Evolutionary conservation across 2,888 invertebrate genomes (phyloP).

Genomic region (Polydrusus pterygomalis): DNA sequence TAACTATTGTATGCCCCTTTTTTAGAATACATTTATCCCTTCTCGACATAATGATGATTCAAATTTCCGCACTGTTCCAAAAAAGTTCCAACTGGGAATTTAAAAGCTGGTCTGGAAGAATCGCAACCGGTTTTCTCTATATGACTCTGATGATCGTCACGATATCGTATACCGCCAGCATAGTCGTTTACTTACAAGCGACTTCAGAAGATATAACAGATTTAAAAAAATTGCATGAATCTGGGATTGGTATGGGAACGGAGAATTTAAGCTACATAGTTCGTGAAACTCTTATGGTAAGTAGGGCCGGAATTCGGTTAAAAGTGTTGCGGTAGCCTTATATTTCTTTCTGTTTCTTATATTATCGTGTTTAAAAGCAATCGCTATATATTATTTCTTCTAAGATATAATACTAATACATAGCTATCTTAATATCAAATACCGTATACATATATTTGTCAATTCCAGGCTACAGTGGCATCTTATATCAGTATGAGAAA

Average conservation of each 20-base stretch:
- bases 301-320: neutral
- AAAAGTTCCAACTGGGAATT: constrained; percentile 24
- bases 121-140: constrained; percentile 27
- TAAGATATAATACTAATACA: too few relatives aligned
- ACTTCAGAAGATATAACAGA: constrained; percentile 14
- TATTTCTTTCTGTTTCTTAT: too few relatives aligned
- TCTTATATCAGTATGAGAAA: too few relatives aligned
- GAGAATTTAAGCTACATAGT: constrained; percentile 10
- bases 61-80: constrained; percentile 22
- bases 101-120: constrained; percentile 12
- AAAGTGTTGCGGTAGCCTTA: too few relatives aligned
- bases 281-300: neutral
- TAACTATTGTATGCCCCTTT: neutral
- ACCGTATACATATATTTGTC: too few relatives aligned
- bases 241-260: constrained; percentile 9
- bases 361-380: too few relatives aligned
- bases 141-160: constrained; percentile 23
- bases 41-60: constrained; percentile 31
- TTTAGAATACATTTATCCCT: constrained; percentile 16
- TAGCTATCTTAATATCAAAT: too few relatives aligned
- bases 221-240: constrained; percentile 11
- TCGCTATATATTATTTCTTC: too few relatives aligned
- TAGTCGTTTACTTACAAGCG: constrained; percentile 30
- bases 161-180: constrained; percentile 17
- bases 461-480: too few relatives aligned